These are phyloP conservation scores for Protomyctophum bolini DNA, from an alignment of 2,113 vertebrate genomes.

Conservation along the genomic window DNA sequence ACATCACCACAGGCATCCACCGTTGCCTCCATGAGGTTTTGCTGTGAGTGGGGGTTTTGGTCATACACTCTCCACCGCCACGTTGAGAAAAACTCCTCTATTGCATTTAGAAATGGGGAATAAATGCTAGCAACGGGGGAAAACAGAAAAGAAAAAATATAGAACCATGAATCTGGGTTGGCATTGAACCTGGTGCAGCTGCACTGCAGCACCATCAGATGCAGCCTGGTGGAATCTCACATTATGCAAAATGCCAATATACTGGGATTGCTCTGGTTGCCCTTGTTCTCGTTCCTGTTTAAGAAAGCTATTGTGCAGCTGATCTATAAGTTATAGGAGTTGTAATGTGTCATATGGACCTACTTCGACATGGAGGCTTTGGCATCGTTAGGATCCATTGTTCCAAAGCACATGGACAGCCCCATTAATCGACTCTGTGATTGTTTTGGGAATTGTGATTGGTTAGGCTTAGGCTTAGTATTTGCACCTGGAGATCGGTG, in stretches of 20 bases:
- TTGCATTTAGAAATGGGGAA: too few species aligned
- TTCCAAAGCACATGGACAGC: too few species aligned
- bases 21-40: constrained; percentile 9
- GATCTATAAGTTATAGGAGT: background rate
- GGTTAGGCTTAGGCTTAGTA: too few species aligned
- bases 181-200: constrained; percentile 13
- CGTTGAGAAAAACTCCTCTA: constrained; percentile 3
- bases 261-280: constrained; percentile 16
- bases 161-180: constrained; percentile 7
- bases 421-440: too few species aligned
- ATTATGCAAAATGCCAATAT: constrained; percentile 27
- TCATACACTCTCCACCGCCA: background rate
- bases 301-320: constrained; percentile 23
- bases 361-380: constrained; percentile 12
- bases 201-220: background rate
- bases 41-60: background rate
- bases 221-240: constrained; percentile 25
- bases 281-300: constrained; percentile 10
- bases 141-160: too few species aligned
- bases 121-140: too few species aligned
- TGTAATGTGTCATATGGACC: constrained; percentile 12
- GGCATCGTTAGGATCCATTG: too few species aligned
- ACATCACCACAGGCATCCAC: constrained; percentile 16
- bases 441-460: too few species aligned
- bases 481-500: background rate